Evolutionary conservation across 2,888 invertebrate genomes (phyloP), one percentile per base, ranked within the genome.

Genomic region (Abscondita cerata): DNA sequence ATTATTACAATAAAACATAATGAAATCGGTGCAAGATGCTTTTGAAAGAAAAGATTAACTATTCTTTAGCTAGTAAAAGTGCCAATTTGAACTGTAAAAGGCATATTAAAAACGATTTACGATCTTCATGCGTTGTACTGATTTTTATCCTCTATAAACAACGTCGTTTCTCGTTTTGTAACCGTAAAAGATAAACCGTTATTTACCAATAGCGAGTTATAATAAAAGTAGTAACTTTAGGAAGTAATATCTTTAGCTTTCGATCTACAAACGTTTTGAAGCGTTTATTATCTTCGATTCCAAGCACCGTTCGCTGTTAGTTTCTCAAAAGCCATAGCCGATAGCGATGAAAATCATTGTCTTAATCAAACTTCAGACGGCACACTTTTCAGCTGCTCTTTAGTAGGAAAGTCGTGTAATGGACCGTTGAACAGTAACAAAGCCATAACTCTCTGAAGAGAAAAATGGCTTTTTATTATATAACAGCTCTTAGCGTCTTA

Each of bases 351-450:
- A 68, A 70, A 69, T 69, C 70, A 72, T 71, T 72, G 70, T 72
- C 70, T 72, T 70, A 71, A 71, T 71, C 72, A 71, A 72, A 72
- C 68, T 71, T 71, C 70, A 67, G 69, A 70, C 69, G 68, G 67
- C 66, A 59, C 64, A 67, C 67, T 68, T 64, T 65, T 67, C 61
- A 57, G 61, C 53, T 58, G 66, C 68, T 68, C 68, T 70, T 68
- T 66, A 68, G 67, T 57, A 65, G 65, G 63, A 68, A 66, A 64
- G 62, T 70, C 69, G 68, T 65, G 69, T 70, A 70, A 70, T 71
- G 70, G 70, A 65, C 71, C 70, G 68, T 68, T 70, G 70, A 70
- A 68, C 71, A 68, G 68, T 67, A 68, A 70, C 69, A 68, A 68
- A 70, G 70, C 68, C 63, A 70, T 70, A 71, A 68, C 68, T 71